phyloP scores from a whole-genome alignment of 2,113 vertebrate genomes.

The Himantopus leucocephalus region DNA sequence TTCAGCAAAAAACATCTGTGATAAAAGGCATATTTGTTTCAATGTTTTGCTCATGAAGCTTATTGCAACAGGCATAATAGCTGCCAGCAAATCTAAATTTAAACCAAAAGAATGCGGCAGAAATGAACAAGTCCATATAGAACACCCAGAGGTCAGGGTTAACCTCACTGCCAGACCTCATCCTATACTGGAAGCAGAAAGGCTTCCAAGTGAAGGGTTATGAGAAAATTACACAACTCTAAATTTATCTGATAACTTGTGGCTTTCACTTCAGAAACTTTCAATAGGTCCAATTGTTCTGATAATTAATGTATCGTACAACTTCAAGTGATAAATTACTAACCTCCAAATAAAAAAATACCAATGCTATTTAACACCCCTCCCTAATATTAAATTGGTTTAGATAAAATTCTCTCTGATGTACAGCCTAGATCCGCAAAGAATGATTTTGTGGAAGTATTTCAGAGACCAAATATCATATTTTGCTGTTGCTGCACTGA shows the following conservation, averaged over 20 bases:
- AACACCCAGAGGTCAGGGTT: slow-evolving; percentile 60
- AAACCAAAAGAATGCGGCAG: slow-evolving; percentile 73
- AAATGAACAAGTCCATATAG: slow-evolving; percentile 54
- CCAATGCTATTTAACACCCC: background rate
- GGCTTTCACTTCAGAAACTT: background rate
- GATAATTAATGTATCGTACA: background rate
- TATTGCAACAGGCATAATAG: slow-evolving; percentile 43
- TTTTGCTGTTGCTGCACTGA: background rate
- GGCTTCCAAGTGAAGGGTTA: slow-evolving; percentile 47
- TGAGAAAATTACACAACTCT: slow-evolving; percentile 64
- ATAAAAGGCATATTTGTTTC: slow-evolving; percentile 71
- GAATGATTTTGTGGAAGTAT: background rate
- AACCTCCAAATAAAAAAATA: slow-evolving; percentile 1
- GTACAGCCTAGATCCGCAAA: background rate
- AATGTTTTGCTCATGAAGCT: slow-evolving; percentile 34
- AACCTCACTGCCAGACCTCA: slow-evolving; percentile 42
- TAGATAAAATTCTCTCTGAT: slow-evolving; percentile 15
- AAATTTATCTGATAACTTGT: slow-evolving; percentile 39
- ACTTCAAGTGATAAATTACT: background rate
- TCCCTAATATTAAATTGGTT: background rate
- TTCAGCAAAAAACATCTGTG: slow-evolving; percentile 69
- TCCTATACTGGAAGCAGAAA: slow-evolving; percentile 41
- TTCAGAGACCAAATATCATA: background rate
- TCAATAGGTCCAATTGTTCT: slow-evolving; percentile 45
- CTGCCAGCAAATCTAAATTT: slow-evolving; percentile 67